These are phyloP conservation scores for Halocynthia roretzi DNA, from an alignment of 23 tunicate species.

Conservation along the genomic window DNA sequence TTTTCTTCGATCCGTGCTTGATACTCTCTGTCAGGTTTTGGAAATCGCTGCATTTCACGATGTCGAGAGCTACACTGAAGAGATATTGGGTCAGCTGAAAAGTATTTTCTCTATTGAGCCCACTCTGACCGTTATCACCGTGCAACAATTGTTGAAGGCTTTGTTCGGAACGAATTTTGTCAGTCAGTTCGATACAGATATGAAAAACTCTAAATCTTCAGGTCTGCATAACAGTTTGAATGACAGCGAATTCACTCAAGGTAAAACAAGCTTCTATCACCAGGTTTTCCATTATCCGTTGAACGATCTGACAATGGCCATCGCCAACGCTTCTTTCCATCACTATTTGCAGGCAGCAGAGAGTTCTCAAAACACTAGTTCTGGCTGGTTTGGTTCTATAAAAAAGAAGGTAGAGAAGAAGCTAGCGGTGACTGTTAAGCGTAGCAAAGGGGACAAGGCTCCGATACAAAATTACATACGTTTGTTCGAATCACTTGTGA, in stretches of 20 bases:
- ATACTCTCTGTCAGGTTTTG: slow-evolving; percentile 56
- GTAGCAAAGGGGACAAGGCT: slow-evolving; percentile 54
- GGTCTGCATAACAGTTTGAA: not conserved
- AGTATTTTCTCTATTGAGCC: slow-evolving; percentile 40
- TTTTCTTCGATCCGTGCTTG: slow-evolving; percentile 39
- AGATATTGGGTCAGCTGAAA: slow-evolving; percentile 50
- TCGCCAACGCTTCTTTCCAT: slow-evolving; percentile 88
- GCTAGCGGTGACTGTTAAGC: slow-evolving; percentile 43
- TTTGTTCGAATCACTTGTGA: slow-evolving; percentile 76
- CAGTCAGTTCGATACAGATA: slow-evolving; percentile 29
- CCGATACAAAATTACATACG: slow-evolving; percentile 83
- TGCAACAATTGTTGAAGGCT: slow-evolving; percentile 73
- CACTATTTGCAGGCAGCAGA: slow-evolving; percentile 20
- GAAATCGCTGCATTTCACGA: slow-evolving; percentile 69
- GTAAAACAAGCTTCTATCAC: slow-evolving; percentile 8
- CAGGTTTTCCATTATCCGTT: slow-evolving; percentile 81
- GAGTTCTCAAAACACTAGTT: slow-evolving; percentile 20
- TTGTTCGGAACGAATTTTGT: slow-evolving; percentile 85
- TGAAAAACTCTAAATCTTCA: slow-evolving; percentile 12
- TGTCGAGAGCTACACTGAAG: slow-evolving; percentile 56
- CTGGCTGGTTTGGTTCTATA: slow-evolving; percentile 91
- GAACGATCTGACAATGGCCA: slow-evolving; percentile 74
- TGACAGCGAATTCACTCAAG: slow-evolving; percentile 1
- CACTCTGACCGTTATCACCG: slow-evolving; percentile 53
- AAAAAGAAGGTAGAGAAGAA: slow-evolving; percentile 87